Evolutionary conservation across 2,888 invertebrate species (phyloP).

Genomic region (Diadromus collaris): DNA sequence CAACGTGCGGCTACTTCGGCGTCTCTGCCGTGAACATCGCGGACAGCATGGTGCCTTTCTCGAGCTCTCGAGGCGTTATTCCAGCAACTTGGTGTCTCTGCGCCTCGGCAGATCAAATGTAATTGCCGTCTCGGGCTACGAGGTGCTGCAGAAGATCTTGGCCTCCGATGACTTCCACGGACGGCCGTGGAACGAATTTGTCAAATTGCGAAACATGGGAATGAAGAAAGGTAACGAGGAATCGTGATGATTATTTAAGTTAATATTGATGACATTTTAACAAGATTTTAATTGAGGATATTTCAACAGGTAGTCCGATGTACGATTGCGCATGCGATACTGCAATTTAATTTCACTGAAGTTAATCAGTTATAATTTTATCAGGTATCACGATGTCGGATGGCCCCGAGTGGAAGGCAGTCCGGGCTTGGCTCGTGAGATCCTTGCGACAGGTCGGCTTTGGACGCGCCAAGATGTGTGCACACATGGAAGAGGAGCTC

Average conservation of each 20-base stretch:
- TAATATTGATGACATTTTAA: neutral
- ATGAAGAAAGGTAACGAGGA: conserved; percentile 80
- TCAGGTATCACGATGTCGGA: conserved; percentile 84
- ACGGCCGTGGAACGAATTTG: conserved; percentile 85
- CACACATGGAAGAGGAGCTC: conserved; percentile 82
- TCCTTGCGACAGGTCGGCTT: conserved; percentile 82
- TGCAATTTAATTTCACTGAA: neutral
- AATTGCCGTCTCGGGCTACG: conserved; percentile 81
- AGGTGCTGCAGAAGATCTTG: conserved; percentile 82
- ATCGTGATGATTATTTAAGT: neutral
- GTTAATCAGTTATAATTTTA: conserved; percentile 31
- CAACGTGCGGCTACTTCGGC: conserved; percentile 66
- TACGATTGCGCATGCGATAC: neutral
- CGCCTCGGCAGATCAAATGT: conserved; percentile 65
- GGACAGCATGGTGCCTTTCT: conserved; percentile 72
- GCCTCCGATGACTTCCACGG: conserved; percentile 84
- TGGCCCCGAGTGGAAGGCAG: conserved; percentile 82
- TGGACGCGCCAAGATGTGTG: conserved; percentile 82
- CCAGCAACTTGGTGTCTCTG: conserved; percentile 70
- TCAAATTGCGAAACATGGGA: conserved; percentile 84
- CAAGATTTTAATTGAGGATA: conserved; percentile 15
- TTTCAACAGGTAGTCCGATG: neutral
- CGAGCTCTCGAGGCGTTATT: conserved; percentile 70
- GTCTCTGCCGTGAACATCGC: conserved; percentile 65
- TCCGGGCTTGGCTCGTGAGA: conserved; percentile 82